Conservation (phyloP, 2,888 invertebrate species). For the Drosophila tanythrix region DNA sequence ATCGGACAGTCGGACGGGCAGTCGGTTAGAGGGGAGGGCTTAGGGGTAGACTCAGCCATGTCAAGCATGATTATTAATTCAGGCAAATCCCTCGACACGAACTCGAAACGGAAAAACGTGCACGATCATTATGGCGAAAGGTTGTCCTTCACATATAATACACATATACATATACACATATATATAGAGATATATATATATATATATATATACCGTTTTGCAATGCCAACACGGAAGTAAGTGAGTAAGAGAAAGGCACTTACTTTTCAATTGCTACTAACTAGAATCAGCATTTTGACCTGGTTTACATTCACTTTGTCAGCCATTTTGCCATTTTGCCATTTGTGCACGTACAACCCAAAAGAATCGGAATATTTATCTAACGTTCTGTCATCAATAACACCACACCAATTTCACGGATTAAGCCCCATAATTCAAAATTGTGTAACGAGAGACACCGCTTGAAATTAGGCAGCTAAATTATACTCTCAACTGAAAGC, state of each 20-base stretch:
- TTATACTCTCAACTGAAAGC: background rate
- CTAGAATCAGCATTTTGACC: slow-evolving; percentile 35
- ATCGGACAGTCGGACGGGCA: background rate
- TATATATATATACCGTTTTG: slow-evolving; percentile 8
- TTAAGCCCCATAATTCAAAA: slow-evolving; percentile 29
- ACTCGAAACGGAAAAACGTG: slow-evolving; percentile 47
- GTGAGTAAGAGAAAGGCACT: slow-evolving; percentile 23
- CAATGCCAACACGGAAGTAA: background rate
- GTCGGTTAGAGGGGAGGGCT: no score
- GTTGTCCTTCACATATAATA: slow-evolving; percentile 55
- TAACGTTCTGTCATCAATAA: slow-evolving; percentile 17
- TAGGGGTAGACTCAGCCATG: slow-evolving; percentile 7
- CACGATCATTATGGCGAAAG: slow-evolving; percentile 47
- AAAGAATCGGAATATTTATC: slow-evolving; percentile 8
- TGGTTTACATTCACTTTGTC: slow-evolving; percentile 54
- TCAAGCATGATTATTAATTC: slow-evolving; percentile 62
- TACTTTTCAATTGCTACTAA: background rate
- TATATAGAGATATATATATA: background rate
- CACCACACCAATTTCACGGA: slow-evolving; percentile 22
- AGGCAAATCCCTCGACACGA: slow-evolving; percentile 72
- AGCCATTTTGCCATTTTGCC: slow-evolving; percentile 1
- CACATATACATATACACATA: background rate
- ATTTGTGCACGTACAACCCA: slow-evolving; percentile 21
- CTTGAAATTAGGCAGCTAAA: slow-evolving; percentile 9
- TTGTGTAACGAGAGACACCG: slow-evolving; percentile 21